Evolutionary conservation across 2,888 invertebrate species (phyloP).

Genomic region (Cremastobaeus sp.): DNA sequence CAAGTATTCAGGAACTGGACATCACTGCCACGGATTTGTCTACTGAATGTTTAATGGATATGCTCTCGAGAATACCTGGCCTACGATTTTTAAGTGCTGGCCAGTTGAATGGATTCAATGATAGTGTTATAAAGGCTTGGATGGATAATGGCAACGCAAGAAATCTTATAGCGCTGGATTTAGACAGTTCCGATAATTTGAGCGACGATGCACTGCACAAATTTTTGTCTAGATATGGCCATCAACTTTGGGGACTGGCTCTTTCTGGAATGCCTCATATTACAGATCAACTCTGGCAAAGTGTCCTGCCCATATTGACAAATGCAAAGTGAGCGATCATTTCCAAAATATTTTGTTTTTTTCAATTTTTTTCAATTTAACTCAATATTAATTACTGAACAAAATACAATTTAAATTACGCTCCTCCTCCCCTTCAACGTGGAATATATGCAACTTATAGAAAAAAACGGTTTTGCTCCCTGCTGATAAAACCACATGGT

Average conservation of each 20-base stretch:
- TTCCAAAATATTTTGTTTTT: neutral
- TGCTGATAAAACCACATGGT: too few species aligned
- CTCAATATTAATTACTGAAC: neutral
- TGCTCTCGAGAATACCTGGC: constrained; percentile 91
- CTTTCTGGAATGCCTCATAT: constrained; percentile 98
- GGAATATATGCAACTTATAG: too few species aligned
- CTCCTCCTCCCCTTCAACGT: too few species aligned
- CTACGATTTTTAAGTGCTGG: constrained; percentile 95
- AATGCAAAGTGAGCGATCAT: constrained; percentile 91
- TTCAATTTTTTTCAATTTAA: too few species aligned
- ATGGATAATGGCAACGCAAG: constrained; percentile 89
- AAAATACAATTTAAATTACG: neutral
- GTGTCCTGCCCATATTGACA: constrained; percentile 92
- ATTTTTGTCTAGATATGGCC: constrained; percentile 93
- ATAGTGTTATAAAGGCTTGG: constrained; percentile 94
- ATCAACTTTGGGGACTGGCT: constrained; percentile 91
- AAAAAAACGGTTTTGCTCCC: too few species aligned
- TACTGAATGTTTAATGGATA: constrained; percentile 94
- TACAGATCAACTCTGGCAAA: constrained; percentile 98
- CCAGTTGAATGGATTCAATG: constrained; percentile 98
- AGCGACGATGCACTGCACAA: constrained; percentile 95
- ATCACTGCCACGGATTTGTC: constrained; percentile 98
- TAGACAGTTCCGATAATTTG: constrained; percentile 97
- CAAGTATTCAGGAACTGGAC: constrained; percentile 94
- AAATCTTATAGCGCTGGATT: constrained; percentile 90